Base-by-base conservation (phyloP, 1,140 invertebrate species). In the Ips typographus region DNA sequence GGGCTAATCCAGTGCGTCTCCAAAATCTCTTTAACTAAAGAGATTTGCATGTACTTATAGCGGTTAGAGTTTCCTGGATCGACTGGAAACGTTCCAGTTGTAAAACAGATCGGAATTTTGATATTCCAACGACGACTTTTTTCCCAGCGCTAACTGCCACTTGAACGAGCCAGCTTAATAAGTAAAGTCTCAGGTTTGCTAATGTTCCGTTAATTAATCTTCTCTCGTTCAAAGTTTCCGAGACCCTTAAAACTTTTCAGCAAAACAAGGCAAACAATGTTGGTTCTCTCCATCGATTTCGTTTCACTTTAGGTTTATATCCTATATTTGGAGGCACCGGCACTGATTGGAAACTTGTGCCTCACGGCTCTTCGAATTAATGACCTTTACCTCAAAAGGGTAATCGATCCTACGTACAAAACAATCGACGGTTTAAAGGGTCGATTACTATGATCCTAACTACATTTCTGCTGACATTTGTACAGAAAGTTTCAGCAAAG, bases 1-100 rank as follows among this genome's bases (percentile, higher is more conserved):
- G 62, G 37, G 44, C 62, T 65, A 65, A 65, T 65, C 62, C 40
- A 3, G 37, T 40, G 49, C 43, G 62, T 55, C 62, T 47, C 39
- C 22, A 55, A 55, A 65, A 65, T 40, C 47, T 40, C 47, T 55
- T 65, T 39, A 65, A 44, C 52, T 49, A 49, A 8, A 49, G 52
- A 65, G 47, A 37, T 56, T 65, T 65, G 36, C 51, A 43, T 43
- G 43, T 55, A 22, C 22, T 22, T 22, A 22, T 22, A 22, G 22
- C 22, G 22, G 22, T 22, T 22, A 22, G 22, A 22, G 22, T 22
- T 22, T 22, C 22, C 22, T 22, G 22, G 22, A 22, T 22, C 22
- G 22, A 22, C 22, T 22, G 22, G 22, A 22, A 22, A 22, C 22
- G 22, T 22, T 22, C 22, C 22, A 22, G 22, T 22, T 22, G 22